phyloP scores from a whole-genome alignment of 2,888 invertebrate species.

The Melieria picta region DNA sequence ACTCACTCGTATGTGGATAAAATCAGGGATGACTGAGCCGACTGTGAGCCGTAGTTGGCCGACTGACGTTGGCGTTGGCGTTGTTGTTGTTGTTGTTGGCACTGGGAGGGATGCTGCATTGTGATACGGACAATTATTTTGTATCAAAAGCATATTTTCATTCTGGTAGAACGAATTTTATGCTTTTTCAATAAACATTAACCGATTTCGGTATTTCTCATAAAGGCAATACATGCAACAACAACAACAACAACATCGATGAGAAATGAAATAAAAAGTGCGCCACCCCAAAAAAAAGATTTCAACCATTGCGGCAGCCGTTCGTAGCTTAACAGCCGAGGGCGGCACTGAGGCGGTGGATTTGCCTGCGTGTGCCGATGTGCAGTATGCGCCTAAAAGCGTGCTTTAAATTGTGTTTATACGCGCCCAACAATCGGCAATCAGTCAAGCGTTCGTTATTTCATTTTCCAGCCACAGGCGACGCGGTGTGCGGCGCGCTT shows the following conservation, averaged over 20 bases:
- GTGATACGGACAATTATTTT: slow-evolving; percentile 49
- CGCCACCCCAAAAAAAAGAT: background rate
- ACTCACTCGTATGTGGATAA: background rate
- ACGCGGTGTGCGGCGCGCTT: slow-evolving; percentile 12
- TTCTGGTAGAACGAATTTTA: slow-evolving; percentile 68
- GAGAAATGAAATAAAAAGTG: background rate
- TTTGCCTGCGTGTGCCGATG: slow-evolving; percentile 6
- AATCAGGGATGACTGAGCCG: background rate
- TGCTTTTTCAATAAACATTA: slow-evolving; percentile 68
- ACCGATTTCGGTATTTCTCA: slow-evolving; percentile 64
- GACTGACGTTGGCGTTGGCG: too few species aligned
- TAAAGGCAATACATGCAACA: slow-evolving; percentile 23
- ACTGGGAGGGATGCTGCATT: slow-evolving; percentile 10
- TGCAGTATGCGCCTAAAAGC: slow-evolving; percentile 43
- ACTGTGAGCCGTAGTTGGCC: background rate
- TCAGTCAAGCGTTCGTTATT: slow-evolving; percentile 62
- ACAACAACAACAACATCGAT: background rate
- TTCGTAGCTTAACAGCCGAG: background rate
- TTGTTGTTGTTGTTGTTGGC: background rate
- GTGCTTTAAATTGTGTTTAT: slow-evolving; percentile 48
- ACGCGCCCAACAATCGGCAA: slow-evolving; percentile 43
- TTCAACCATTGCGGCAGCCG: too few species aligned
- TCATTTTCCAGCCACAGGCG: slow-evolving; percentile 48
- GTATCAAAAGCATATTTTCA: slow-evolving; percentile 67
- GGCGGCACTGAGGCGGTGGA: background rate